Conservation (phyloP, 2,888 invertebrate species). For the Cybosia mesomella region DNA sequence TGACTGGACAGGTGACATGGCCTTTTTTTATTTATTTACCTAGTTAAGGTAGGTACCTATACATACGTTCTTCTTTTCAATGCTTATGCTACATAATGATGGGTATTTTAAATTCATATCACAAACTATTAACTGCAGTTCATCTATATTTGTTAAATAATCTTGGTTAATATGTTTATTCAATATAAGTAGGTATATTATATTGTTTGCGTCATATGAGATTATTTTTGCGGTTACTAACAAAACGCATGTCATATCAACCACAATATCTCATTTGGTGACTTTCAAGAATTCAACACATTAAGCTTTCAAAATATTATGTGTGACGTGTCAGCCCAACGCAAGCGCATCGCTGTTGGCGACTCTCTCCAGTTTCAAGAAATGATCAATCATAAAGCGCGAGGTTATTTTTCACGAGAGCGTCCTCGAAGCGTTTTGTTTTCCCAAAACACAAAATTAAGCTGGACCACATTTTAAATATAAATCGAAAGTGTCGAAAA, state of each 20-base stretch:
- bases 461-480: constrained; percentile 70
- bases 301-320: constrained; percentile 69
- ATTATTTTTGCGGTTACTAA: constrained; percentile 51
- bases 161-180: neutral
- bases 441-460: constrained; percentile 78
- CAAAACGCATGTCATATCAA: constrained; percentile 62
- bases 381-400: constrained; percentile 84
- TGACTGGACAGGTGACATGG: too few relatives aligned
- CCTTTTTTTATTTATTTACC: too few relatives aligned
- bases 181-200: constrained; percentile 4
- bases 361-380: constrained; percentile 73
- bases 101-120: too few relatives aligned
- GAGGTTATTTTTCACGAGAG: constrained; percentile 82
- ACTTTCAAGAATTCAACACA: constrained; percentile 81
- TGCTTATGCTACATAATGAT: too few relatives aligned
- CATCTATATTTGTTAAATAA: neutral
- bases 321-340: constrained; percentile 50
- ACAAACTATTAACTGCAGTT: too few relatives aligned
- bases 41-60: too few relatives aligned
- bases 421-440: constrained; percentile 74
- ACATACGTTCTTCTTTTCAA: too few relatives aligned
- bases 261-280: constrained; percentile 68
- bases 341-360: constrained; percentile 43
- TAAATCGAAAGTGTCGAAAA: constrained; percentile 71
- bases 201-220: constrained; percentile 10